Evolutionary conservation across 2,797 vertebrate species (phyloP), one percentile per base, ranked within the genome.

Genomic region (Onychomys torridus): DNA sequence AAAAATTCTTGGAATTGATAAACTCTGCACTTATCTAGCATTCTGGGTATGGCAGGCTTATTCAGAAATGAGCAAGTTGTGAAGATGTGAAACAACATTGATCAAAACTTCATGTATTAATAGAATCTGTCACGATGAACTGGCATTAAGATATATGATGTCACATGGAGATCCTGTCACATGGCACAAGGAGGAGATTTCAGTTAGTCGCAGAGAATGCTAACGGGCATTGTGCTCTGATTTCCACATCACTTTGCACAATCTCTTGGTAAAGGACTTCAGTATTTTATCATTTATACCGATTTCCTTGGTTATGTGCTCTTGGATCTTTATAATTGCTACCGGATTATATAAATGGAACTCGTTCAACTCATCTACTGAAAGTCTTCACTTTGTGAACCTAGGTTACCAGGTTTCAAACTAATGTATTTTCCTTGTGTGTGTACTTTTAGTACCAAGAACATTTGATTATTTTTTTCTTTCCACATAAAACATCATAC

Each of bases 381-480:
- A 90, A 91, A 84, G 6, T 49, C 27, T 76, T 94, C 16, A 76
- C 8, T 81, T 92, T 27, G 88, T 2, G 71, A 67, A 90, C 67
- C 14, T 77, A 71, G 4, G 11, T 84, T 67, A 65, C n/a, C 21
- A 94, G 27, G 10, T 2, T 9, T 91, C 61, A 91, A 89, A 94
- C 59, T 69, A 65, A 29, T 86, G 7, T 3, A 23, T 32, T 78
- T 52, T 95, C 46, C 78, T 89, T 94, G 13, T 19, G 5, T 25
- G 59, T 92, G 40, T 5, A 3, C 21, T 94, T 91, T 89, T 91
- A 57, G 84, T 77, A 83, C 1, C 0, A 8, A 77, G 34, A 79
- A 67, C 27, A 93, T 65, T 78, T 81, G 59, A 13, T 75, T 37
- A 10, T 46, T 77, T 96, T 95, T 52, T 91, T 90, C 25, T 88